phyloP scores from a whole-genome alignment of 2,797 vertebrate genomes.

The Intellagama lesueurii region DNA sequence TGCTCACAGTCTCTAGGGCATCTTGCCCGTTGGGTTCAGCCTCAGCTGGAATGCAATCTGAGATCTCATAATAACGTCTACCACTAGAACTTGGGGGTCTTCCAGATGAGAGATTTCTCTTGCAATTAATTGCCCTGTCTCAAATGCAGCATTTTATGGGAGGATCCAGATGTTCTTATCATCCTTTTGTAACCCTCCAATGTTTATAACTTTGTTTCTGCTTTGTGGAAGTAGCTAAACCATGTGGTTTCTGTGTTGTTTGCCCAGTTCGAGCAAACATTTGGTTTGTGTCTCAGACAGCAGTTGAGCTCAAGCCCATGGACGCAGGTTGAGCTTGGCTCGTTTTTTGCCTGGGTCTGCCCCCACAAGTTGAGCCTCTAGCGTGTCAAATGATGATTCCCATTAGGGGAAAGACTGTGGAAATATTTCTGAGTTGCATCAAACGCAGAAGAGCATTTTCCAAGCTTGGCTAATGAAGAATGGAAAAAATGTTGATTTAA shows the following conservation, averaged over 20 bases:
- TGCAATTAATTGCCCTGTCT: too few species aligned
- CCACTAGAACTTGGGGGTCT: not conserved
- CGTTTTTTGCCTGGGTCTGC: constrained; percentile 48
- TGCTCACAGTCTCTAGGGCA: not conserved
- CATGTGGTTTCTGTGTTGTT: not conserved
- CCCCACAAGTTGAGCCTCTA: constrained; percentile 58
- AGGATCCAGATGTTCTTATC: too few species aligned
- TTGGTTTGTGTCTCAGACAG: constrained; percentile 38
- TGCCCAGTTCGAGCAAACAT: not conserved
- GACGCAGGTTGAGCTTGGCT: constrained; percentile 51
- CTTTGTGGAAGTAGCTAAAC: constrained; percentile 24
- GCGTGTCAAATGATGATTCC: constrained; percentile 51
- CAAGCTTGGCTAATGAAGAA: constrained; percentile 76
- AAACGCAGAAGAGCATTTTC: constrained; percentile 63
- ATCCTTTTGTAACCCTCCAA: too few species aligned
- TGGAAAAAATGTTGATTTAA: constrained; percentile 80
- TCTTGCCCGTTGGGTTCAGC: not conserved
- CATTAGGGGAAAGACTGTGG: constrained; percentile 60
- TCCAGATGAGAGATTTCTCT: not conserved
- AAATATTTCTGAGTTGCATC: constrained; percentile 66
- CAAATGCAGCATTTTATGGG: too few species aligned
- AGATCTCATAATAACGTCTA: not conserved
- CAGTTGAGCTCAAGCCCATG: not conserved
- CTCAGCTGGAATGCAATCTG: not conserved
- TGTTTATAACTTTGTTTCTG: constrained; percentile 18